phyloP scores from a whole-genome alignment of 2,797 vertebrate species.

The Falco biarmicus region DNA sequence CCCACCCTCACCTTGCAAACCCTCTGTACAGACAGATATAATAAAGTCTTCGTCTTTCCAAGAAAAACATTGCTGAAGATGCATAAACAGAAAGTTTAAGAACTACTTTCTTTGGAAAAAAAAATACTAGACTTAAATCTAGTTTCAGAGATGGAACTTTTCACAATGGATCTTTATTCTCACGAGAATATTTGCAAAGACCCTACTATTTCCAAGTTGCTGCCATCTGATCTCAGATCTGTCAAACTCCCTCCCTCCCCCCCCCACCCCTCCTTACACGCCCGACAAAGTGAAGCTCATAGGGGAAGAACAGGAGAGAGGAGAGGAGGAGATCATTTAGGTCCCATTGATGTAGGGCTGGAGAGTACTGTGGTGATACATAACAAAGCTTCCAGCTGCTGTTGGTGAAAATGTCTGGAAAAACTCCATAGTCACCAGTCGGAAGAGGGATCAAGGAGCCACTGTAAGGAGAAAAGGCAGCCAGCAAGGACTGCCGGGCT shows the following conservation, averaged over 20 bases:
- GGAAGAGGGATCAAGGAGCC: conserved; percentile 7
- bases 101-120: not conserved
- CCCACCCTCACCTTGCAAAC: not conserved
- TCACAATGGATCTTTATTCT: not conserved
- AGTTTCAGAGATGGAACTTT: not conserved
- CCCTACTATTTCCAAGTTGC: not conserved
- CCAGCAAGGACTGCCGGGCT: not conserved
- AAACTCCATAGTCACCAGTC: not conserved
- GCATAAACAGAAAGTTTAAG: not conserved
- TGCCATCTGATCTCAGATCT: not conserved
- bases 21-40: not conserved
- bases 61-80: not conserved
- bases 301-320: not conserved
- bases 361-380: not conserved
- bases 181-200: not conserved
- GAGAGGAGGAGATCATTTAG: not conserved
- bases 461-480: not conserved
- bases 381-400: not conserved
- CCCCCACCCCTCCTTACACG: not conserved
- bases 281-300: not conserved
- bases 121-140: not conserved
- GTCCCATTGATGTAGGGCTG: not conserved
- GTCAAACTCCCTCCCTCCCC: not conserved
- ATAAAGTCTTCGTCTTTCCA: not conserved
- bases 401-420: not conserved